phyloP scores from a whole-genome alignment of 37 sponge, comb jelly and placozoan genomes.

The Dysidea cf. avara region DNA sequence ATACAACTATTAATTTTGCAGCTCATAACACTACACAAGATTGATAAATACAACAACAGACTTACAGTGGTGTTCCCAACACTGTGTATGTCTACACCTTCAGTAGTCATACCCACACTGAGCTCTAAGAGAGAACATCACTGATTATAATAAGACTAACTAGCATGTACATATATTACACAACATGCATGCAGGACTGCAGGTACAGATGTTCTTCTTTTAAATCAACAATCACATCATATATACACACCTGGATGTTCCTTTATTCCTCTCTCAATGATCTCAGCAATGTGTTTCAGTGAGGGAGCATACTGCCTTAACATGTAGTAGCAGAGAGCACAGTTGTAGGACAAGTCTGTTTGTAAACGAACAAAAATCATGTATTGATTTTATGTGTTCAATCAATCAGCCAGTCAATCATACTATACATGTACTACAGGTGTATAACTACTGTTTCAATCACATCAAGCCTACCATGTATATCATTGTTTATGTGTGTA shows the following conservation, averaged over 20 bases:
- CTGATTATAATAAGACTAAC: background rate
- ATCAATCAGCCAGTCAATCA: no score
- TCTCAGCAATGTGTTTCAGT: conserved; percentile 92
- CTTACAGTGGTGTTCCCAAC: conserved; percentile 91
- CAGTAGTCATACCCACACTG: conserved; percentile 93
- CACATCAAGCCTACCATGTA: no score
- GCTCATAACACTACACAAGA: no score
- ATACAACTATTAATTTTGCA: no score
- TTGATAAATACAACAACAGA: no score
- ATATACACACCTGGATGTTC: conserved; percentile 75
- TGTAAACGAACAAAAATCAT: background rate
- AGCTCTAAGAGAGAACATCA: conserved; percentile 55
- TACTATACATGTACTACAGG: no score
- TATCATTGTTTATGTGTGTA: background rate
- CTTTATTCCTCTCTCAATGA: conserved; percentile 92
- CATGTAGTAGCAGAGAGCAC: conserved; percentile 91
- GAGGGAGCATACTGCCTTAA: conserved; percentile 84
- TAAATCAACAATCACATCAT: background rate
- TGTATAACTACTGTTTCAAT: no score
- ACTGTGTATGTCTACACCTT: conserved; percentile 92
- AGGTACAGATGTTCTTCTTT: background rate
- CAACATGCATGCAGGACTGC: no score
- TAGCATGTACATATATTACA: no score
- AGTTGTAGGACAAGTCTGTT: conserved; percentile 75
- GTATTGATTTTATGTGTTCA: background rate